These are phyloP conservation scores for Drepana falcataria DNA, from an alignment of 2,888 invertebrate genomes.

Conservation along the genomic window DNA sequence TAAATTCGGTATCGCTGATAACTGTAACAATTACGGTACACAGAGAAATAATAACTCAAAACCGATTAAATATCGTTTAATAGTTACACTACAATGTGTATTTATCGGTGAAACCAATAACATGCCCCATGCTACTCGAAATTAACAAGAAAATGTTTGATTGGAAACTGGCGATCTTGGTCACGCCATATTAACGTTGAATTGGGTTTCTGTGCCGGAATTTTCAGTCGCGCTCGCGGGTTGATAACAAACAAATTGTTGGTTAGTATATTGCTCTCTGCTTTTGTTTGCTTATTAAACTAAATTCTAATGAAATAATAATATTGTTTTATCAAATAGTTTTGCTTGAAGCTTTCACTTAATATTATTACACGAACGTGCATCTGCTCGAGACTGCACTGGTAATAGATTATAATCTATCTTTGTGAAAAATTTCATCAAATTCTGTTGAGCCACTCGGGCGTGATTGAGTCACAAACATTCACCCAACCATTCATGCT, in stretches of 20 bases:
- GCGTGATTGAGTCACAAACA: too few species aligned
- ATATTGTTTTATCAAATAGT: too few species aligned
- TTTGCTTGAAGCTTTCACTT: too few species aligned
- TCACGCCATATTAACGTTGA: slow-evolving; percentile 73
- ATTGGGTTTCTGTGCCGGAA: slow-evolving; percentile 72
- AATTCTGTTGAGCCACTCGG: too few species aligned
- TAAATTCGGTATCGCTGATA: neutral
- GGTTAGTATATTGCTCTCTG: slow-evolving; percentile 35
- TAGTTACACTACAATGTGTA: slow-evolving; percentile 42
- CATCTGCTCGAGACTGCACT: too few species aligned
- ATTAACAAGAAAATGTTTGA: slow-evolving; percentile 75
- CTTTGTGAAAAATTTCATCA: too few species aligned
- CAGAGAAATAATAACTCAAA: slow-evolving; percentile 23
- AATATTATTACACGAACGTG: too few species aligned
- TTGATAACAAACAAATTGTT: slow-evolving; percentile 59
- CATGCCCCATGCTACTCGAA: slow-evolving; percentile 74
- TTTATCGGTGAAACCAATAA: slow-evolving; percentile 60
- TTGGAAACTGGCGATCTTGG: slow-evolving; percentile 66
- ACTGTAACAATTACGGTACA: neutral
- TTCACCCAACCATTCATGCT: too few species aligned
- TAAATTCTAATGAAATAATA: neutral
- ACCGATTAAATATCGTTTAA: slow-evolving; percentile 46
- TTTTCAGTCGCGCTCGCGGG: slow-evolving; percentile 50
- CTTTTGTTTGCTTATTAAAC: slow-evolving; percentile 10
- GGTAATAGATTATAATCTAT: too few species aligned